Evolutionary conservation across 2,113 vertebrate species (phyloP), one percentile per base, ranked within the genome.

Genomic region (Butorides virescens): DNA sequence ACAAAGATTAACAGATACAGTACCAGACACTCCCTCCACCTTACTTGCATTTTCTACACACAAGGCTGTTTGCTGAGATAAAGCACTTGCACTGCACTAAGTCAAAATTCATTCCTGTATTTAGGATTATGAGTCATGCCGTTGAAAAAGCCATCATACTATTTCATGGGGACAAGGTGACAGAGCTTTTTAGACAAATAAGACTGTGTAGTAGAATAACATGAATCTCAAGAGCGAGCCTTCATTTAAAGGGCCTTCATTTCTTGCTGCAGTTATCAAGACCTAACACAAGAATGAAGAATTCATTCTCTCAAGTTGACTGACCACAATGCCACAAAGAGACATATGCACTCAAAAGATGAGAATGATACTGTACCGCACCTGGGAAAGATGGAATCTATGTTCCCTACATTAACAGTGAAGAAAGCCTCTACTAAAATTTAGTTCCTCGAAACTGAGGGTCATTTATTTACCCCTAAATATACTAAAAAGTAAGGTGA

Each of bases 91-190:
- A 66, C 37, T 62, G 71, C 82, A 95, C 55, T 71, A 58, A 73
- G 50, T 65, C 74, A 86, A 92, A 96, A 93, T 80, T 75, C 65
- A 71, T 76, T 81, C 86, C 88, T 86, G 78, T 65, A 86, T 92
- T 95, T 91, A 91, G 86, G 68, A 91, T 78, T 94, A 94, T 87
- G 92, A 97, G 81, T 90, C 91, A 96, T 11, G 36, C 56, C 86
- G 81, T 62, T 80, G 88, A 90, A 94, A 95, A 92, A 94, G 49
- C 88, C 85, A 91, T 92, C 68, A 56, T 5, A 37, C 23, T 44
- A 49, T 55, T 91, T 89, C 72, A 86, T 5, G 44, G 52, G 61
- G 56, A 83, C 79, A 61, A 88, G 79, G 83, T 29, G 15, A 78
- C 79, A 71, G 80, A 80, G 85, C 66, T 72, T 79, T 89, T 71